These are phyloP conservation scores for Chymomyza fuscimana DNA, from an alignment of 2,888 invertebrate species.

Conservation along the genomic window DNA sequence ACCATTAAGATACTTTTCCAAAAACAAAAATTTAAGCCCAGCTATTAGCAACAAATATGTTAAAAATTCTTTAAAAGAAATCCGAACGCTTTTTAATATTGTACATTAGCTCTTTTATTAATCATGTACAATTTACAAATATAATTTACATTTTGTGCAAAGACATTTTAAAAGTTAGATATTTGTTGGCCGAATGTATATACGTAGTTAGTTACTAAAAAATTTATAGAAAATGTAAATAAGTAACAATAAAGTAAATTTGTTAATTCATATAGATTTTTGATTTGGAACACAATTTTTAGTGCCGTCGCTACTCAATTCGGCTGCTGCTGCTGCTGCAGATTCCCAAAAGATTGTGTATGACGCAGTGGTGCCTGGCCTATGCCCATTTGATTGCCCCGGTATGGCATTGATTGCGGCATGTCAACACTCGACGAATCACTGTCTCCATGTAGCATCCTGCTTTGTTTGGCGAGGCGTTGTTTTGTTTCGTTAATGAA, in stretches of 20 bases:
- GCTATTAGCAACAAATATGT: too few species aligned
- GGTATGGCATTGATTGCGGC: too few species aligned
- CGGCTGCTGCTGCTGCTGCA: neutral
- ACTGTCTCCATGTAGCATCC: conserved; percentile 9
- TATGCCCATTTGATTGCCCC: neutral
- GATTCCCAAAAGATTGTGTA: conserved; percentile 1
- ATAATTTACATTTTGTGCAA: conserved; percentile 54
- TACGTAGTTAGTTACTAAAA: neutral
- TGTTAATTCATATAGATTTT: neutral
- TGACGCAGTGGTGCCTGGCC: neutral
- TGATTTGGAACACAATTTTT: neutral
- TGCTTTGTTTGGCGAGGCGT: conserved; percentile 55
- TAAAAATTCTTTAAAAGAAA: too few species aligned
- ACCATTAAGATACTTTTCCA: too few species aligned
- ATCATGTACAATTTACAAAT: conserved; percentile 50
- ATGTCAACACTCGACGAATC: too few species aligned
- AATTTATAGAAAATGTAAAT: neutral
- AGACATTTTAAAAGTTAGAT: neutral
- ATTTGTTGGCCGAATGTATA: conserved; percentile 22
- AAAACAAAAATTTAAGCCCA: too few species aligned
- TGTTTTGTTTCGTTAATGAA: conserved; percentile 49
- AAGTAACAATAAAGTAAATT: neutral
- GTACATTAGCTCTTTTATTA: conserved; percentile 18
- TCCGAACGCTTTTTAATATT: too few species aligned
- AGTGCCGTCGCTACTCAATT: neutral